phyloP scores from a whole-genome alignment of 2,888 invertebrate species.

The Drosophila lutescens region DNA sequence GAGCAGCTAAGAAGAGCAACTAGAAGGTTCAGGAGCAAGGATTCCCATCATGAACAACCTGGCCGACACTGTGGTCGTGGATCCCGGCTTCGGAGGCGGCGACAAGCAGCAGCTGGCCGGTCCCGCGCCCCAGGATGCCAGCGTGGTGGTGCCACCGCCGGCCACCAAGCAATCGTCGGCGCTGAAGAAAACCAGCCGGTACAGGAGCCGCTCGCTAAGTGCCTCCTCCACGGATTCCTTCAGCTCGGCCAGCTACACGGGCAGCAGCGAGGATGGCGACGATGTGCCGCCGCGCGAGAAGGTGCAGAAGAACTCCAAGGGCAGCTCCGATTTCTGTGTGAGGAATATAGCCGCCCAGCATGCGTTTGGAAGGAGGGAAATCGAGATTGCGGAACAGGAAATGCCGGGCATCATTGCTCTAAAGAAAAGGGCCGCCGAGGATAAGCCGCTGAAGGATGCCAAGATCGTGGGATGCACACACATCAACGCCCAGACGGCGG shows the following conservation, averaged over 20 bases:
- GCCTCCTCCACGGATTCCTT: conserved; percentile 98
- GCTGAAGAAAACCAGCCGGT: conserved; percentile 93
- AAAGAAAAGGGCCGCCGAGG: conserved; percentile 94
- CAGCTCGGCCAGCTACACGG: conserved; percentile 89
- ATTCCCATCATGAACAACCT: conserved; percentile 75
- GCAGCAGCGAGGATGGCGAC: conserved; percentile 96
- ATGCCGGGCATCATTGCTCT: conserved; percentile 99
- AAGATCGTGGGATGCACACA: conserved; percentile 99
- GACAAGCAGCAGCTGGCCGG: conserved; percentile 71
- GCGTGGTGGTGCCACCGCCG: conserved; percentile 64
- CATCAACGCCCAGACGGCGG: conserved; percentile 99
- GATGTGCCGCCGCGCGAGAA: conserved; percentile 97
- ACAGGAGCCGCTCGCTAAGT: conserved; percentile 95
- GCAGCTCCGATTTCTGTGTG: conserved; percentile 96
- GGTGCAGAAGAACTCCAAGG: conserved; percentile 92
- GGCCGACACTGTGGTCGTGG: conserved; percentile 81
- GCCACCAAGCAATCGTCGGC: conserved; percentile 87
- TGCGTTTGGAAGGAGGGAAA: conserved; percentile 97
- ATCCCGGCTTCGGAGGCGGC: conserved; percentile 81
- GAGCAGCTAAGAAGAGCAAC: too few relatives aligned
- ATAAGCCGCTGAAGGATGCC: conserved; percentile 97
- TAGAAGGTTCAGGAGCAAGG: too few relatives aligned
- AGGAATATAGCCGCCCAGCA: conserved; percentile 94
- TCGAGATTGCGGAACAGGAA: conserved; percentile 99
- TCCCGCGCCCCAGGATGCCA: conserved; percentile 62